Evolutionary conservation across 2,888 invertebrate genomes (phyloP).

Genomic region (Branchipolynoe longqiensis): DNA sequence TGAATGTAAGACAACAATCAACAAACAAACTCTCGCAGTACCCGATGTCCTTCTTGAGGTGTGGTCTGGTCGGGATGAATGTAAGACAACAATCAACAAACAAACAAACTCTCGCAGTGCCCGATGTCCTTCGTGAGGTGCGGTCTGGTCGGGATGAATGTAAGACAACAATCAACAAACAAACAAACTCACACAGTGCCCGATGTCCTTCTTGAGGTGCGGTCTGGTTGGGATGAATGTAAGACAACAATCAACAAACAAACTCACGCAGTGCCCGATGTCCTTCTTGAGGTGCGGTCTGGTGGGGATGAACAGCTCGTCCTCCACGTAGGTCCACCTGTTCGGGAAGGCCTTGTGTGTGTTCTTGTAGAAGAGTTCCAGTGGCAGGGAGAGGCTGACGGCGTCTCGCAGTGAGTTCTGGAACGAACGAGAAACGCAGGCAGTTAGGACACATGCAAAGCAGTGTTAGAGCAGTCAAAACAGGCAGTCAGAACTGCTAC

Average conservation of each 20-base stretch:
- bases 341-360: conserved; percentile 66
- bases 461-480: no score
- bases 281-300: conserved; percentile 74
- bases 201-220: conserved; percentile 73
- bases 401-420: conserved; percentile 72
- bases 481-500: no score
- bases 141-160: conserved; percentile 76
- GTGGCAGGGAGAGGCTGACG: conserved; percentile 71
- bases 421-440: conserved; percentile 6
- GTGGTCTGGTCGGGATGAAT: no score
- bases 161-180: no score
- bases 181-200: conserved; percentile 74
- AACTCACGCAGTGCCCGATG: conserved; percentile 76
- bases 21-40: conserved; percentile 5
- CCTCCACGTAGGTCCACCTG: conserved; percentile 79
- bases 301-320: conserved; percentile 79
- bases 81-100: no score
- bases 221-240: conserved; percentile 75
- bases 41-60: neutral
- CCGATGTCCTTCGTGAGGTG: conserved; percentile 75
- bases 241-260: neutral
- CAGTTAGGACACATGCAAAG: no score
- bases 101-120: conserved; percentile 71
- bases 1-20: no score
- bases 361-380: conserved; percentile 73